Conservation (phyloP, 2,888 invertebrate species). For the Nomada flava region DNA sequence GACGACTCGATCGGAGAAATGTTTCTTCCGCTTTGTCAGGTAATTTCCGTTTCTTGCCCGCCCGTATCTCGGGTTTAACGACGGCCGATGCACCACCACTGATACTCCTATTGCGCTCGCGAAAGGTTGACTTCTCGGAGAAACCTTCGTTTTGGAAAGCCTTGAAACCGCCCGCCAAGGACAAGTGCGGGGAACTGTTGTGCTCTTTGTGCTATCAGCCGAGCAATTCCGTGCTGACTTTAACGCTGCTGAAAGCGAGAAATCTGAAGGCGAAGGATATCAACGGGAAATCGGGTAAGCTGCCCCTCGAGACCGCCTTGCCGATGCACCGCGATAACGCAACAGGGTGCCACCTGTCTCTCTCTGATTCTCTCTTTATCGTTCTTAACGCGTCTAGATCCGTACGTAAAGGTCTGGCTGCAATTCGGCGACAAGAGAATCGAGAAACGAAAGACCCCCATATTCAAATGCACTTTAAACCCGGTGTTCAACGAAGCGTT, state of each 20-base stretch:
- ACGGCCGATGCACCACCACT: not conserved
- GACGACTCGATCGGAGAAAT: conserved; percentile 98
- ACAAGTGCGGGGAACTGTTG: conserved; percentile 96
- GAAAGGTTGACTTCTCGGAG: conserved; percentile 94
- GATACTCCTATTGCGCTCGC: not conserved
- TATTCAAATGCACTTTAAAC: conserved; percentile 96
- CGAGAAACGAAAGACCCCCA: conserved; percentile 97
- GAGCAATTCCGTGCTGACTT: conserved; percentile 95
- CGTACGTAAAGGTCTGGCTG: conserved; percentile 99
- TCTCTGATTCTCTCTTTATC: conserved; percentile 12
- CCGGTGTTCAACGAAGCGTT: conserved; percentile 98
- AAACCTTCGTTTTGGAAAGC: conserved; percentile 98
- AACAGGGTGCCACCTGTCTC: not conserved
- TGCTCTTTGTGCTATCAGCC: conserved; percentile 98
- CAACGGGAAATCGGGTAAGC: conserved; percentile 95
- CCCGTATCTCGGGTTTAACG: not conserved
- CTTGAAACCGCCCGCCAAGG: conserved; percentile 95
- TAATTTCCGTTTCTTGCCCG: conserved; percentile 78
- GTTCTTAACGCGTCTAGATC: conserved; percentile 88
- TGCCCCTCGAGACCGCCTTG: not conserved
- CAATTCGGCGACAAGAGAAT: conserved; percentile 97
- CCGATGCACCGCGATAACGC: not conserved
- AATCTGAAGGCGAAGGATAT: conserved; percentile 98
- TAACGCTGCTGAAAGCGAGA: conserved; percentile 95
- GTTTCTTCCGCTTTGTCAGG: conserved; percentile 96